These are phyloP conservation scores for Muraenolepis orangiensis DNA, from an alignment of 2,797 vertebrate genomes.

Conservation along the genomic window DNA sequence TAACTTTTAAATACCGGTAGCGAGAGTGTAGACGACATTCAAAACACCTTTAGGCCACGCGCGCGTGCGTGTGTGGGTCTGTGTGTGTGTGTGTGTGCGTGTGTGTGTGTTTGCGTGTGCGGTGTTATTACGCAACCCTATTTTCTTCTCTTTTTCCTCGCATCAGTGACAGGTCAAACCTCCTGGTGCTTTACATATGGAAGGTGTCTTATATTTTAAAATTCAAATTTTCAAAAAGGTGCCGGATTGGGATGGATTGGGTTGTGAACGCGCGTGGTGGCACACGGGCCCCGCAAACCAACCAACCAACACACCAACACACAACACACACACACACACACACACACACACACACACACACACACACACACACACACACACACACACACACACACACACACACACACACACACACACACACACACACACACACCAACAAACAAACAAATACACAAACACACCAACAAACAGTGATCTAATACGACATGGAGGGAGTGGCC, in stretches of 20 bases:
- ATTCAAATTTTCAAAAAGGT: neutral
- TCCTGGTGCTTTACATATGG: neutral
- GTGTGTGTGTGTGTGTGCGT: too few species aligned
- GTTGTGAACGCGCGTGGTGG: too few species aligned
- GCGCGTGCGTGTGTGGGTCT: too few species aligned
- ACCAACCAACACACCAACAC: too few species aligned
- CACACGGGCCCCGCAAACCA: too few species aligned
- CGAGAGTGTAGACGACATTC: neutral
- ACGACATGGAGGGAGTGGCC: neutral
- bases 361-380: too few species aligned
- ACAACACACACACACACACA: too few species aligned
- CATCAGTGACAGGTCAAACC: neutral
- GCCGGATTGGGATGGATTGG: neutral
- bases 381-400: too few species aligned
- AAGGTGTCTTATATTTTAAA: neutral
- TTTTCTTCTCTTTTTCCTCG: neutral
- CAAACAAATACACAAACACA: neutral
- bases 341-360: too few species aligned
- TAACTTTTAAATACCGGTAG: neutral
- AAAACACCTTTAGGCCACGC: neutral
- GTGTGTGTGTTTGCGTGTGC: too few species aligned
- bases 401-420: too few species aligned
- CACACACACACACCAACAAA: neutral
- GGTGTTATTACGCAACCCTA: neutral
- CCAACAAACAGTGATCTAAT: neutral